Base-by-base conservation (phyloP, 2,797 vertebrate species). In the Helostoma temminkii region DNA sequence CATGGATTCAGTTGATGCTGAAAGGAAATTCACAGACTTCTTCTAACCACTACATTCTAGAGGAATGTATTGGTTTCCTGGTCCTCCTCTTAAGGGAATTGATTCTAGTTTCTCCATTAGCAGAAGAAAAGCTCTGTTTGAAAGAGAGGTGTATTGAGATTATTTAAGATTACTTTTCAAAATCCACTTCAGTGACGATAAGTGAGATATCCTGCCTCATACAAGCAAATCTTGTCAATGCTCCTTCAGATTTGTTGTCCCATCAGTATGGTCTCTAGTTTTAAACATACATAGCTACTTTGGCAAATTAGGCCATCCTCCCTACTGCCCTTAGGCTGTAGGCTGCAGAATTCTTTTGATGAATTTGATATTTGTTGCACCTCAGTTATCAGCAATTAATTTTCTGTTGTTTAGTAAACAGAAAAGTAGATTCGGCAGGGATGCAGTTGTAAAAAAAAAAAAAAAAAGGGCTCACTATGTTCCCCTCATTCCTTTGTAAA, bases 1-100 rank as follows among this genome's bases (percentile, higher is more conserved):
- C 55, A 59, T 53, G 30, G 8, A 55, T 66, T 32, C 60, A 65
- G 63, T 70, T 4, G 14, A 72, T 43, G 41, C 48, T 14, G 37
- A 55, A 57, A 60, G 18, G 42, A 71, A 47, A 65, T 22, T 2
- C 19, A 37, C 34, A 39, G 26, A 43, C 37, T 70, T 58, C 28
- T 42, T 60, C 18, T 68, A 60, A 71, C 75, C n/a, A n/a, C n/a
- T n/a, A n/a, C n/a, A n/a, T n/a, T n/a, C n/a, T 54, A 43, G 18
- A 73, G 21, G 18, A 19, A 22, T 68, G 62, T 24, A 42, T 42
- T 32, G 34, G 47, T 63, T 59, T 55, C 6, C 19, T 48, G 43
- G 19, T 26, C 58, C 15, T 37, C 9, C 25, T 19, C 28, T 28
- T 12, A 3, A 49, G 53, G 21, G 47, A n/a, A 25, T 53, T n/a